These are phyloP conservation scores for Megaceryle maxima DNA, from an alignment of 2,113 vertebrate genomes.

Conservation along the genomic window DNA sequence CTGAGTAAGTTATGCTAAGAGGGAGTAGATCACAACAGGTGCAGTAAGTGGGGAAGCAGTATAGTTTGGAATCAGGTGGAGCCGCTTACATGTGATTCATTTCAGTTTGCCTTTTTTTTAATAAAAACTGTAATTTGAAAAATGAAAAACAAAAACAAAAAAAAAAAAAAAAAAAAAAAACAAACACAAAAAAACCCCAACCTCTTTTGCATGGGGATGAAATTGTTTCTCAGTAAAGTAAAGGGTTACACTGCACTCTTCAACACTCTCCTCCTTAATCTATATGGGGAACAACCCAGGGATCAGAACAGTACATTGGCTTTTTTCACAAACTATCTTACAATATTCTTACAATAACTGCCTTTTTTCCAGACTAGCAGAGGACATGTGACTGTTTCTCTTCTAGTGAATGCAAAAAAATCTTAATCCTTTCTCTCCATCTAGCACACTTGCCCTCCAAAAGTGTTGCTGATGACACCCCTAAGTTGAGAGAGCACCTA, in stretches of 20 bases:
- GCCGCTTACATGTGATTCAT: neutral
- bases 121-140: neutral
- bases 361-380: neutral
- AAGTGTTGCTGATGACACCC: neutral
- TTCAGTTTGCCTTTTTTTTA: neutral
- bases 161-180: neutral
- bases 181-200: neutral
- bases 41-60: neutral
- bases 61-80: neutral
- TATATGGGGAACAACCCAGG: neutral
- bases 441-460: neutral
- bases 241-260: neutral
- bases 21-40: neutral
- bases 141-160: neutral
- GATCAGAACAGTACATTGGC: neutral
- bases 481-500: neutral
- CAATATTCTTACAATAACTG: neutral
- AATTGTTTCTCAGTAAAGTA: neutral
- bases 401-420: neutral
- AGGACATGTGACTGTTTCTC: neutral
- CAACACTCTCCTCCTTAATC: neutral
- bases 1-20: constrained; percentile 1
- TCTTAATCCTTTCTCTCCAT: neutral
- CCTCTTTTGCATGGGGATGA: neutral
- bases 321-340: neutral